These are phyloP conservation scores for Calliphora vomitoria DNA, from an alignment of 2,888 invertebrate genomes.

Conservation along the genomic window DNA sequence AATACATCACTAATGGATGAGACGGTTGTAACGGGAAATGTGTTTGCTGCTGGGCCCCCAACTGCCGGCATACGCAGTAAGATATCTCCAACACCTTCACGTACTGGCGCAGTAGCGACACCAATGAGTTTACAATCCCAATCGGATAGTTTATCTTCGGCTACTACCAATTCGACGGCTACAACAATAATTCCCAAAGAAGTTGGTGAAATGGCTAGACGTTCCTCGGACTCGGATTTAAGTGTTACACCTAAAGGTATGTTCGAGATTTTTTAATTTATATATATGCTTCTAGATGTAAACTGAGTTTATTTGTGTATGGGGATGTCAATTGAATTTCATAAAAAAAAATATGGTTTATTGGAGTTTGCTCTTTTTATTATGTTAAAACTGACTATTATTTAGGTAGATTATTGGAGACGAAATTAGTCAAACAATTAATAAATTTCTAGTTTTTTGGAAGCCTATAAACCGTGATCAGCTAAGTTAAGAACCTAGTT, in stretches of 20 bases:
- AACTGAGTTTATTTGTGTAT: neutral
- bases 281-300: slow-evolving; percentile 13
- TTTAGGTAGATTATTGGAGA: too few species aligned
- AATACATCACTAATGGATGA: slow-evolving; percentile 74
- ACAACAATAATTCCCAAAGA: slow-evolving; percentile 83
- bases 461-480: too few species aligned
- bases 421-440: too few species aligned
- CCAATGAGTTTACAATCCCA: slow-evolving; percentile 74
- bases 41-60: slow-evolving; percentile 70
- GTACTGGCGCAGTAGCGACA: slow-evolving; percentile 76
- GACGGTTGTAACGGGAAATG: slow-evolving; percentile 70
- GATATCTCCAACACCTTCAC: slow-evolving; percentile 86
- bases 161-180: slow-evolving; percentile 85
- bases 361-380: too few species aligned
- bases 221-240: slow-evolving; percentile 97
- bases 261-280: slow-evolving; percentile 66
- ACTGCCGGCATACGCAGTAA: slow-evolving; percentile 84
- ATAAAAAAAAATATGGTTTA: neutral
- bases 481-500: too few species aligned
- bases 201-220: slow-evolving; percentile 87
- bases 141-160: slow-evolving; percentile 80
- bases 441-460: too few species aligned
- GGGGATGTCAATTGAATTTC: slow-evolving; percentile 40
- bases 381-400: too few species aligned
- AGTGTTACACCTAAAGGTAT: slow-evolving; percentile 97